These are phyloP conservation scores for Aratinga solstitialis DNA, from an alignment of 2,797 vertebrate genomes.

Conservation along the genomic window DNA sequence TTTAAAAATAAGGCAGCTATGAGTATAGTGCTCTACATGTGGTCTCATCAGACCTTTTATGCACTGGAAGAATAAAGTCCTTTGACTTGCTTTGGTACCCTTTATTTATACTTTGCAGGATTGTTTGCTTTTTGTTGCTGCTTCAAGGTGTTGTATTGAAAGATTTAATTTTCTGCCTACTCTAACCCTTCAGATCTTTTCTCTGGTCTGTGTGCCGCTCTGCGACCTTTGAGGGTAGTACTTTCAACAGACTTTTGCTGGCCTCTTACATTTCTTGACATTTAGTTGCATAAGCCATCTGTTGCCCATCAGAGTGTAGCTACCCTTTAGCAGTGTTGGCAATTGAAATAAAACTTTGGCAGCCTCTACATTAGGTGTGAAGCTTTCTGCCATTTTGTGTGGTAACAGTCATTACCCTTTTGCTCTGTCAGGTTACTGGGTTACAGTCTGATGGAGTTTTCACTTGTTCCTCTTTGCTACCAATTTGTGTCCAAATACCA, in stretches of 20 bases:
- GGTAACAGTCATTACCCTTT: background rate
- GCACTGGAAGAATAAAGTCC: background rate
- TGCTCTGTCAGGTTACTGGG: background rate
- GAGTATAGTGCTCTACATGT: background rate
- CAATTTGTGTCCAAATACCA: background rate
- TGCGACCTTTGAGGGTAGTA: background rate
- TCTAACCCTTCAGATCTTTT: background rate
- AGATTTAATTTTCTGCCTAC: background rate
- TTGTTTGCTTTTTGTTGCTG: background rate
- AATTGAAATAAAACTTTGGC: background rate
- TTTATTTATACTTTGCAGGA: background rate
- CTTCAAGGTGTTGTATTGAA: background rate
- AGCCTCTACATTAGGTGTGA: background rate
- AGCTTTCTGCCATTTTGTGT: background rate
- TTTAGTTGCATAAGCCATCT: slow-evolving; percentile 18
- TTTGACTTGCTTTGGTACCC: background rate
- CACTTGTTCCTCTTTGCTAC: background rate
- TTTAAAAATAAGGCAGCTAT: background rate
- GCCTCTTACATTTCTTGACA: background rate
- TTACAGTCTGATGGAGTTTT: background rate
- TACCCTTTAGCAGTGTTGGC: background rate
- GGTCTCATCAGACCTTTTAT: background rate
- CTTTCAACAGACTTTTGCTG: background rate
- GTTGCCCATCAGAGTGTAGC: background rate
- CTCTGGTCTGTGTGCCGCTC: background rate